Conservation (phyloP, 2,888 invertebrate species). For the Aquatica leii region DNA sequence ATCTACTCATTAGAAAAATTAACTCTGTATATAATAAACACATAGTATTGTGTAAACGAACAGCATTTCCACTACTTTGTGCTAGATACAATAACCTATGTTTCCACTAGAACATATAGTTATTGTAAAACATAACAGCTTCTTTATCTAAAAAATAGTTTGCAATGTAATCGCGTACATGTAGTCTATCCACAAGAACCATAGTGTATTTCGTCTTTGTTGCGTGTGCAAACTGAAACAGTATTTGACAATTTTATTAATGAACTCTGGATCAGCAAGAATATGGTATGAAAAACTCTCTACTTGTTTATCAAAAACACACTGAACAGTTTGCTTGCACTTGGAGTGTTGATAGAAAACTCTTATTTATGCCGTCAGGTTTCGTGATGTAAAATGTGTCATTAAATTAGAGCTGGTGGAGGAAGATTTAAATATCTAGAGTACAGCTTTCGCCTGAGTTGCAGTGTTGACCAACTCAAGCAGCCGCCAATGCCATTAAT, state of each 20-base stretch:
- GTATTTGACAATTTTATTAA: slow-evolving; percentile 6
- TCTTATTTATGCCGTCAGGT: not conserved
- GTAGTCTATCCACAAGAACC: too few species aligned
- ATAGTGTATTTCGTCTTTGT: slow-evolving; percentile 5
- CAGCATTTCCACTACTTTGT: not conserved
- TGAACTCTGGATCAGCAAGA: not conserved
- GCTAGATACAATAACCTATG: not conserved
- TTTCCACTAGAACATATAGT: slow-evolving; percentile 1
- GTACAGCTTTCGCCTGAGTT: not conserved
- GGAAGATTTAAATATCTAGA: slow-evolving; percentile 1
- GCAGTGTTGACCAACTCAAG: not conserved
- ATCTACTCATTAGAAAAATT: too few species aligned
- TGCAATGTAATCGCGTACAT: slow-evolving; percentile 7
- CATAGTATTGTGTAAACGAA: too few species aligned
- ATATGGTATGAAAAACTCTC: slow-evolving; percentile 11
- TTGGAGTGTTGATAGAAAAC: slow-evolving; percentile 13
- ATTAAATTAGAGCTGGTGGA: slow-evolving; percentile 12
- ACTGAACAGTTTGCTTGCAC: not conserved
- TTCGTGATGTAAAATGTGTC: slow-evolving; percentile 9
- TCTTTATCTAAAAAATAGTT: not conserved
- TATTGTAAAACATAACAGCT: not conserved
- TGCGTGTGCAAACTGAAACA: slow-evolving; percentile 12
- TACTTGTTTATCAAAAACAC: slow-evolving; percentile 11
- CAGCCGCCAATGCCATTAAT: slow-evolving; percentile 10
- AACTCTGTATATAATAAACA: too few species aligned